Percentiles rank a stretch among this genome's conserved stretches.
Evolutionary conservation across 2,888 invertebrate genomes (phyloP).

Genomic region (Micropterix aruncella): DNA sequence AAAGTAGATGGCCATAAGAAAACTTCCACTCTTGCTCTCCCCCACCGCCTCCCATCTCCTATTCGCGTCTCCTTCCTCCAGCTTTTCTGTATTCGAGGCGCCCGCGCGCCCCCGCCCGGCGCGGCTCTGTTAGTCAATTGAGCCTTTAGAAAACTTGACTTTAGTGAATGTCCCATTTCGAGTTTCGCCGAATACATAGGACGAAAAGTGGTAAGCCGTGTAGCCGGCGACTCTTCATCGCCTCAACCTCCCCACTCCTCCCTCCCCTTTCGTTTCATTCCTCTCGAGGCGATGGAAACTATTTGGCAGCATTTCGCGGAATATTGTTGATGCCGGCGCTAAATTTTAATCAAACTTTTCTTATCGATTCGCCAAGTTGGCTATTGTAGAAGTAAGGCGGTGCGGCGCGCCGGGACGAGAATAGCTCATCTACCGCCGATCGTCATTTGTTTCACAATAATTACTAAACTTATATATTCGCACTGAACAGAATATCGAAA

Average conservation of each 20-base stretch:
- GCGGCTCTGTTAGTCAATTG: not conserved
- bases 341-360: not conserved
- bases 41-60: not conserved
- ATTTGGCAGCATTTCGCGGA: not conserved
- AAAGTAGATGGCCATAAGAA: not conserved
- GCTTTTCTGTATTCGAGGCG: too few species aligned
- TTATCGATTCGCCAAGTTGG: not conserved
- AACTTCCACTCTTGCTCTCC: not conserved
- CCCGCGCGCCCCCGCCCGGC: too few species aligned
- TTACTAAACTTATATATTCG: too few species aligned
- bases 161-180: not conserved
- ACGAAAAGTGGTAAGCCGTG: not conserved
- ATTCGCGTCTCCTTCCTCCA: too few species aligned
- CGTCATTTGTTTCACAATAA: too few species aligned
- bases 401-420: too few species aligned
- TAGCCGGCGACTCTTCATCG: not conserved
- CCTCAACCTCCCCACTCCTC: not conserved
- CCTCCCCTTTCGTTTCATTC: not conserved
- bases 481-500: too few species aligned
- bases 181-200: not conserved
- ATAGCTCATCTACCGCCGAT: too few species aligned
- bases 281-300: not conserved
- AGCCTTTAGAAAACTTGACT: not conserved
- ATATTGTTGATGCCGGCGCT: not conserved
- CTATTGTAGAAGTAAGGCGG: too few species aligned